Evolutionary conservation across 2,113 vertebrate genomes (phyloP).

Genomic region (Gymnorhina tibicen): DNA sequence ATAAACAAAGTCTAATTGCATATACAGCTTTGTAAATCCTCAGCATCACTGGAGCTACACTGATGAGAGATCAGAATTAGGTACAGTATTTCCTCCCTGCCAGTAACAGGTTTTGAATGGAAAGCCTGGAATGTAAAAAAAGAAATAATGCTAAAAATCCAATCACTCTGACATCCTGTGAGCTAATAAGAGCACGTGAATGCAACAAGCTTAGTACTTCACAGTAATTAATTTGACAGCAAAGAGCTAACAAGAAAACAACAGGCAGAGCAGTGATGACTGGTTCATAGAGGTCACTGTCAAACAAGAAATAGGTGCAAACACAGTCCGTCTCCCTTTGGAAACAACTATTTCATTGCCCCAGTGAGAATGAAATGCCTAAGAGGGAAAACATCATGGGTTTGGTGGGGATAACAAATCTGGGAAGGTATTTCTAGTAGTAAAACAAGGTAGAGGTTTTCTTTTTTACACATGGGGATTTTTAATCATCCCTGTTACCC

Average conservation of each 20-base stretch:
- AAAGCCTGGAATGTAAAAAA: constrained; percentile 60
- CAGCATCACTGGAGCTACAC: not conserved
- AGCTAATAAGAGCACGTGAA: constrained; percentile 68
- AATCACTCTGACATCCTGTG: constrained; percentile 64
- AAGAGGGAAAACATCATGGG: not conserved
- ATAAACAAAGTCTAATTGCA: not conserved
- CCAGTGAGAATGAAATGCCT: not conserved
- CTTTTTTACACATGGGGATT: not conserved
- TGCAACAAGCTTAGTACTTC: constrained; percentile 64
- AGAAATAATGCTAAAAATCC: constrained; percentile 71
- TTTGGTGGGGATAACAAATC: not conserved
- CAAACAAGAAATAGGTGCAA: constrained; percentile 50
- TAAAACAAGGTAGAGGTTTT: not conserved
- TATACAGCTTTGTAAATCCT: not conserved
- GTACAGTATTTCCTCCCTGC: constrained; percentile 32
- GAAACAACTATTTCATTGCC: not conserved
- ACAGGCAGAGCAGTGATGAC: constrained; percentile 50
- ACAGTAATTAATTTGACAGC: constrained; percentile 69
- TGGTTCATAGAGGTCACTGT: constrained; percentile 52
- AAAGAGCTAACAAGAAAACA: constrained; percentile 64
- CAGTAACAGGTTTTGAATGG: constrained; percentile 56
- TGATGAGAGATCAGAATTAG: constrained; percentile 2
- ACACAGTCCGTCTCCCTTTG: not conserved
- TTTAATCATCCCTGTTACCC: not conserved
- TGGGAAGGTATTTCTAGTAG: not conserved